phyloP scores from a whole-genome alignment of 2,797 vertebrate species.

The Hirundo rustica region DNA sequence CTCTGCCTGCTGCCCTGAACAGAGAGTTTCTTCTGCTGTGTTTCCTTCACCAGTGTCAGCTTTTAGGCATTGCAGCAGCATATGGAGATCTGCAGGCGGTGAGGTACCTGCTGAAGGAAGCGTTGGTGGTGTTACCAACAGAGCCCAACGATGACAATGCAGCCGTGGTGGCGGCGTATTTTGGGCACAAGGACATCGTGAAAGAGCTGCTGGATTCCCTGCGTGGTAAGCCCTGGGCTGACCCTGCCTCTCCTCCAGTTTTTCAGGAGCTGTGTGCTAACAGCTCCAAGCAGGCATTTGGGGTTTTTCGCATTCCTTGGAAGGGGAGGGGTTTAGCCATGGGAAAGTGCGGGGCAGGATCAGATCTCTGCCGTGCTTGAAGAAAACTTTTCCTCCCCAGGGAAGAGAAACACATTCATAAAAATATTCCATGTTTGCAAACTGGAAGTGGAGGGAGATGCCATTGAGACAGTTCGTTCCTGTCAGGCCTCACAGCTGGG shows the following conservation, averaged over 20 bases:
- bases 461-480: conserved; percentile 1
- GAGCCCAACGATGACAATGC: conserved; percentile 86
- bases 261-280: not conserved
- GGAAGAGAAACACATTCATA: not conserved
- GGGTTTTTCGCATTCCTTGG: not conserved
- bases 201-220: conserved; percentile 88
- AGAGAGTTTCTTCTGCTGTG: not conserved
- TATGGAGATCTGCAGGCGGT: conserved; percentile 85
- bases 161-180: conserved; percentile 85
- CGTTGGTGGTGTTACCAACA: conserved; percentile 73
- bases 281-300: not conserved
- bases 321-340: not conserved
- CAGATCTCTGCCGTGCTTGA: not conserved
- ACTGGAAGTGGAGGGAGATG: not conserved
- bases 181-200: conserved; percentile 81
- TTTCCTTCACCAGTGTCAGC: conserved; percentile 76
- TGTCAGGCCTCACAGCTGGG: not conserved
- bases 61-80: conserved; percentile 83
- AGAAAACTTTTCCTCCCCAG: not conserved
- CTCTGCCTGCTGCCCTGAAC: not conserved
- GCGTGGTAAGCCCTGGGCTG: conserved; percentile 71
- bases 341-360: not conserved
- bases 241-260: not conserved
- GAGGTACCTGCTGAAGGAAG: conserved; percentile 86
- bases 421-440: not conserved